A percentile compares a stretch with the other conserved stretches of the same genome.
phyloP scores from a whole-genome alignment of 2,797 vertebrate species.

The Pampus argenteus region DNA sequence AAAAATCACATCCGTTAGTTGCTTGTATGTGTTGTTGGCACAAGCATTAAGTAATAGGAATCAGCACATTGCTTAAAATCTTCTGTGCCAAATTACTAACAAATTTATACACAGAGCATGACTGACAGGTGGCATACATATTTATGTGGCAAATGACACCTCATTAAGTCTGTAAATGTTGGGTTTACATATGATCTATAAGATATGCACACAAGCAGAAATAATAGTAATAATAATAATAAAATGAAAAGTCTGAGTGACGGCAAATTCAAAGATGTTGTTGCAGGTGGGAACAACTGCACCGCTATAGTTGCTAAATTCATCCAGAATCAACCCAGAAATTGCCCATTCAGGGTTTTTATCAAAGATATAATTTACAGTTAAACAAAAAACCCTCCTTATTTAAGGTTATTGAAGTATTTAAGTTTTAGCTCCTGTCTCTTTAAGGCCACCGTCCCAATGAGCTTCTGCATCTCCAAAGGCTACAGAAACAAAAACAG shows the following conservation, averaged over 20 bases:
- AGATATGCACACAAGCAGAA: conserved; percentile 1
- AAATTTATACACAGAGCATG: neutral
- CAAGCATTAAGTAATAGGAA: conserved; percentile 22
- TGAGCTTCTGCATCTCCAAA: too few relatives aligned
- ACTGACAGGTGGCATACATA: conserved; percentile 7
- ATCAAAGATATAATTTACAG: too few relatives aligned
- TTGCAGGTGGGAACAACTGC: neutral
- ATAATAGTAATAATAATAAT: too few relatives aligned
- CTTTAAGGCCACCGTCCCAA: too few relatives aligned
- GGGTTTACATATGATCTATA: neutral
- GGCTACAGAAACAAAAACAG: too few relatives aligned
- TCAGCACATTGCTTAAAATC: conserved; percentile 6
- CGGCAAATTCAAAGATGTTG: neutral
- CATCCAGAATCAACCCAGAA: too few relatives aligned
- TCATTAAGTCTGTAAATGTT: neutral
- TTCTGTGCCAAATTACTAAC: conserved; percentile 13
- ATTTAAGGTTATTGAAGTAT: too few relatives aligned
- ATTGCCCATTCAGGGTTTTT: too few relatives aligned
- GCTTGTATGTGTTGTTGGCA: conserved; percentile 12
- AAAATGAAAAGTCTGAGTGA: too few relatives aligned
- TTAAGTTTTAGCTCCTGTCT: neutral
- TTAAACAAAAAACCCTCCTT: too few relatives aligned
- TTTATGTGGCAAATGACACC: neutral
- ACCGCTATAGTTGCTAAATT: too few relatives aligned
- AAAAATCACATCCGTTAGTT: conserved; percentile 18